Evolutionary conservation across 2,113 vertebrate species (phyloP).

Genomic region (Ovis aries): DNA sequence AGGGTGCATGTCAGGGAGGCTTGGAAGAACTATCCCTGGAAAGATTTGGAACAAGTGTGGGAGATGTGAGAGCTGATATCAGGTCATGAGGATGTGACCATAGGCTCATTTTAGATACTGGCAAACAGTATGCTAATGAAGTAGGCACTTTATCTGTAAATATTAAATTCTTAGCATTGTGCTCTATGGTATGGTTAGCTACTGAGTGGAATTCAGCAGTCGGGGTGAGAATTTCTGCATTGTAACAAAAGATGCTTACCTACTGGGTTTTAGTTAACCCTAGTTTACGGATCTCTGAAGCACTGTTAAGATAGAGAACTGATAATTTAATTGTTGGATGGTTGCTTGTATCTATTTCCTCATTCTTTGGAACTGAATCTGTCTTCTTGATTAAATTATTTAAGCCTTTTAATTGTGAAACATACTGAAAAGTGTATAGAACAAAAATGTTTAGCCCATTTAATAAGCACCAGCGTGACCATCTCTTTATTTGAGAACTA

Average conservation of each 20-base stretch:
- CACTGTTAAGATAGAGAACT: background rate
- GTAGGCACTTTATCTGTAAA: background rate
- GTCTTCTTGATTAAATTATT: background rate
- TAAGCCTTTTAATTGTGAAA: background rate
- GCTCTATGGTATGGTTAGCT: background rate
- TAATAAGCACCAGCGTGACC: background rate
- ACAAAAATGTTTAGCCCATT: background rate
- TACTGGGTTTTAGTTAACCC: background rate
- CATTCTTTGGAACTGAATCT: background rate
- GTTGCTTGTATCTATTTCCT: background rate
- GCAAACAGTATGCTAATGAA: background rate
- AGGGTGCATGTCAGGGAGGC: background rate
- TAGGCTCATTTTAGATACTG: background rate
- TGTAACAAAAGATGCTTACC: background rate
- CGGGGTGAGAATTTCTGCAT: background rate
- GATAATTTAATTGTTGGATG: background rate
- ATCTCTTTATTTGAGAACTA: background rate
- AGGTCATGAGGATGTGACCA: background rate
- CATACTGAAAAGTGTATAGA: background rate
- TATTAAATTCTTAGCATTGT: background rate
- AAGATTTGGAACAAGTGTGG: background rate
- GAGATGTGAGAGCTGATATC: background rate
- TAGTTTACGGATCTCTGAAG: background rate
- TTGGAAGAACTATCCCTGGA: background rate
- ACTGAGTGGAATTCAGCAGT: background rate